These are phyloP conservation scores for Eristalis intricaria DNA, from an alignment of 2,888 invertebrate species.

Conservation along the genomic window DNA sequence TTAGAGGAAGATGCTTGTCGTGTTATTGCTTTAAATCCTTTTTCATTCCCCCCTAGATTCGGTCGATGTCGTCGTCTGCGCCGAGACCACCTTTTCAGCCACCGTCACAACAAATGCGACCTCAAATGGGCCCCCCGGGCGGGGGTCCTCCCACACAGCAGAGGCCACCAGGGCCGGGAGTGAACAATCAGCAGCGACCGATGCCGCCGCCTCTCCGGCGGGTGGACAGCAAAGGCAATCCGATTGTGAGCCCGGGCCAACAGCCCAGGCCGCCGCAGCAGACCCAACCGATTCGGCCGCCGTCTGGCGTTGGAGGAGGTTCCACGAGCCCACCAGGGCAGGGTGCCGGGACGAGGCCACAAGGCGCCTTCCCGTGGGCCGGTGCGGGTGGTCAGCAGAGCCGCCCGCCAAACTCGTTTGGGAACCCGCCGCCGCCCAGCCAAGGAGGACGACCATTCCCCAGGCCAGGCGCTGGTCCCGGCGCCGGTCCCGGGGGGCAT, in stretches of 20 bases:
- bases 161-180: conserved; percentile 74
- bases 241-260: conserved; percentile 76
- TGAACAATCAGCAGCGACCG: conserved; percentile 74
- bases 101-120: conserved; percentile 65
- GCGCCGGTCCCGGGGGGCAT: conserved; percentile 73
- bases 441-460: conserved; percentile 73
- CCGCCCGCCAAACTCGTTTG: conserved; percentile 75
- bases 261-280: conserved; percentile 76
- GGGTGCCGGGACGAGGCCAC: conserved; percentile 77
- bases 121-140: conserved; percentile 78
- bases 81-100: conserved; percentile 74
- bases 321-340: conserved; percentile 77
- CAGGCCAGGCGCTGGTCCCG: conserved; percentile 67
- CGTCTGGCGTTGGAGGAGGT: conserved; percentile 74
- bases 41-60: conserved; percentile 75
- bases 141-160: conserved; percentile 76
- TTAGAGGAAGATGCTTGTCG: conserved; percentile 23
- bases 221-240: conserved; percentile 82
- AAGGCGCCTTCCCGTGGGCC: conserved; percentile 77
- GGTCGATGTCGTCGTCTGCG: conserved; percentile 78
- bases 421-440: conserved; percentile 72
- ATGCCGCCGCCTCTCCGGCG: conserved; percentile 80
- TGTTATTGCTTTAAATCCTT: conserved; percentile 10
- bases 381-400: conserved; percentile 73
- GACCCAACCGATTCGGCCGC: conserved; percentile 76